Evolutionary conservation across 2,113 vertebrate genomes (phyloP), one percentile per base, ranked within the genome.

Genomic region (Tetraodon nigroviridis): DNA sequence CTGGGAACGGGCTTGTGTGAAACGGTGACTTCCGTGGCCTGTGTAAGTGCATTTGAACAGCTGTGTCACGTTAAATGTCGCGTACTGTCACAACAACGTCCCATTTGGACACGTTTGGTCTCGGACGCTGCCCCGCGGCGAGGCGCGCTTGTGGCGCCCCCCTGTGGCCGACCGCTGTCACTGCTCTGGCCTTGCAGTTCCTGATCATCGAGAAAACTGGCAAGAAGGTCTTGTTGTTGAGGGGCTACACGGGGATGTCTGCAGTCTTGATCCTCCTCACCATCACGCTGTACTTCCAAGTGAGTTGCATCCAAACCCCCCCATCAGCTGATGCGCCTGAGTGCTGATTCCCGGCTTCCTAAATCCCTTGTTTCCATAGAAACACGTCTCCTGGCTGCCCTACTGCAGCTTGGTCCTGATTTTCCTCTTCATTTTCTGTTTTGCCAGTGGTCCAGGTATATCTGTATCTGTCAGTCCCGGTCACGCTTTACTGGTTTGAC

Each of bases 351-450:
- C 48, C 10, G 11, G 50, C 20, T 19, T 69, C 41, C 42, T 4
- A 19, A 58, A 51, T 15, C 1, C 57, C 51, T 29, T 2, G 54
- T 50, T 71, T 65, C 57, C 56, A 24, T 54, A 94, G 92, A 78
- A 56, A 13, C 41, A 59, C 0, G 65, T 89, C 45, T 78, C 55
- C 14, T 93, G 92, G 93, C 75, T 93, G 76, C 87, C 91, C 1
- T 93, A 93, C 68, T 92, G 89, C 82, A 92, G 91, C 81, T 89
- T 90, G 80, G 80, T 58, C 11, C 83, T 93, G 11, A 76, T 93
- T 79, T 94, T 94, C 61, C 18, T 83, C 51, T 92, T 86, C 64
- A 90, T 93, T 70, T 73, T 87, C 69, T 85, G 84, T 67, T 93
- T 88, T 71, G 82, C 90, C 14, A 62, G 76, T 62, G 92, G 93